Base-by-base conservation (phyloP, 2,888 invertebrate genomes). In the Vanessa cardui region DNA sequence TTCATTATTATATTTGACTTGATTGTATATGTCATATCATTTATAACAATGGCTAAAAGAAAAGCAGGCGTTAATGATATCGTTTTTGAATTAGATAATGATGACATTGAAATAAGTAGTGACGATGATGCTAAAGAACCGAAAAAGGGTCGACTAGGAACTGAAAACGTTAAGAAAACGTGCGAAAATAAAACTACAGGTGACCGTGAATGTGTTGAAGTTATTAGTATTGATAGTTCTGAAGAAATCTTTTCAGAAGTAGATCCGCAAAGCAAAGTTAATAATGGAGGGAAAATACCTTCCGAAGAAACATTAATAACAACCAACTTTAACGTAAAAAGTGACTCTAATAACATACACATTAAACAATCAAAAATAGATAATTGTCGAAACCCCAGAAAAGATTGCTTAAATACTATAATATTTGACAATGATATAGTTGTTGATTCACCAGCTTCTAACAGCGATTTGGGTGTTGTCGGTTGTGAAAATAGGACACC, bases 31-130 rank as follows among this genome's bases (percentile, higher is more conserved):
- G 46, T 56, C 44, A 26, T 33, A 49, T 58, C 39, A 46, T 8
- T 59, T 60, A 78, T 56, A 66, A 68, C 54, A 72, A 93, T 93
- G 93, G 83, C 93, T 20, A 92, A 91, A 83, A 84, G 93, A 74
- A 92, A 89, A 80, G 81, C 85, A 45, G 86, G 78, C 54, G 87
- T 92, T 39, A 89, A 88, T 69, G 87, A 92, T 83, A 92, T 92
- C 12, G 92, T 93, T 80, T 93, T 88, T 80, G 93, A 93, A 84
- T 85, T 93, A 74, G 90, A 92, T 74, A 90, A 90, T 76, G 92
- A 92, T 71, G 93, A 93, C 78, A 81, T 90, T 71, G 89, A 84
- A 78, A 75, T 86, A 54, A 92, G 92, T 64, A 91, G 91, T 75
- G 92, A 90, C 33, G 92, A 92, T 71, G 92, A 92, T 81, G 82